A percentile compares a stretch with the other conserved stretches of the same genome.
phyloP scores from a whole-genome alignment of 2,113 vertebrate genomes.

The Cyanoliseus patagonus region DNA sequence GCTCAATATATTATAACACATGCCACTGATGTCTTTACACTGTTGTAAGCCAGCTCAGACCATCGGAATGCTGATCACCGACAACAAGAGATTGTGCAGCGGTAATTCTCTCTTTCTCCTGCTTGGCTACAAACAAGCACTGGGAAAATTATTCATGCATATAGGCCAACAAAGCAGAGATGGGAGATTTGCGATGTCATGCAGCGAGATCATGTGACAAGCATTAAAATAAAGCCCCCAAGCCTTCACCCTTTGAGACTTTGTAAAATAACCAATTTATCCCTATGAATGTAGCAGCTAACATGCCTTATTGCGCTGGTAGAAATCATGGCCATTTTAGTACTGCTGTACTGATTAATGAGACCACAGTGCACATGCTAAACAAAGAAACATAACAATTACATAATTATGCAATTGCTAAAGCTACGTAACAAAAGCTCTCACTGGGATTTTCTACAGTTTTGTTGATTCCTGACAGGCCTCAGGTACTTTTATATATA shows the following conservation, averaged over 20 bases:
- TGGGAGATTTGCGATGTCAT: constrained; percentile 71
- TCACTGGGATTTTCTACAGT: neutral
- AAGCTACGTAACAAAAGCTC: neutral
- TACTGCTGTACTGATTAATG: neutral
- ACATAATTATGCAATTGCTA: neutral
- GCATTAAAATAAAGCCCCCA: neutral
- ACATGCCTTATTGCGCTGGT: neutral
- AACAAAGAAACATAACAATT: neutral
- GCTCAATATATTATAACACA: constrained; percentile 91
- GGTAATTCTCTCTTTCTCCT: constrained; percentile 68
- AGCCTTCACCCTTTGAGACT: constrained; percentile 50
- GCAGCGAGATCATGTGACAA: constrained; percentile 73
- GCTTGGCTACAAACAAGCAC: constrained; percentile 71
- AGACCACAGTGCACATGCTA: neutral
- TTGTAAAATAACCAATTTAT: constrained; percentile 62
- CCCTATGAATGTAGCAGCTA: neutral
- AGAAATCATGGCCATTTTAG: neutral
- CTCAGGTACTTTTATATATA: neutral
- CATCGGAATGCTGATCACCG: constrained; percentile 78
- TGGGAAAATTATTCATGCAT: constrained; percentile 82
- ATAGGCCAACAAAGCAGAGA: constrained; percentile 72
- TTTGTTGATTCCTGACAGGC: neutral
- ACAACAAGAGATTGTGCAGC: constrained; percentile 74
- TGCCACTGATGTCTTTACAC: constrained; percentile 84
- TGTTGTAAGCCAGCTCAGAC: constrained; percentile 84